phyloP scores from a whole-genome alignment of 2,797 vertebrate genomes.

The Varecia variegata region DNA sequence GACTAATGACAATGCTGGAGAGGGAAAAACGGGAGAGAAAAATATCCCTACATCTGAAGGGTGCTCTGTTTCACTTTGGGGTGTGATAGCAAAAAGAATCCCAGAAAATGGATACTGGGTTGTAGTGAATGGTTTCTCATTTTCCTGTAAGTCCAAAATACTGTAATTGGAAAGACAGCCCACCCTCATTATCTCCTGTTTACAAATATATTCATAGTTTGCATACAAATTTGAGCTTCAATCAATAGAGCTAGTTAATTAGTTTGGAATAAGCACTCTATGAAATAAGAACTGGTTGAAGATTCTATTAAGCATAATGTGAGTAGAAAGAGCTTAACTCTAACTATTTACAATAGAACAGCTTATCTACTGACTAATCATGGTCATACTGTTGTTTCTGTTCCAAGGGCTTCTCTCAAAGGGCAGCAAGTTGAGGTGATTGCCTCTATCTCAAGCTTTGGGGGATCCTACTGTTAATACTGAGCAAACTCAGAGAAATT shows the following conservation, averaged over 20 bases:
- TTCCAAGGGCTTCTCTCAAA: background rate
- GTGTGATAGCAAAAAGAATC: background rate
- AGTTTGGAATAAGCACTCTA: background rate
- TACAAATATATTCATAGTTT: background rate
- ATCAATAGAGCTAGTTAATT: background rate
- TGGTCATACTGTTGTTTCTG: background rate
- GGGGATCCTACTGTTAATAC: background rate
- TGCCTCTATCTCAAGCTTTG: background rate
- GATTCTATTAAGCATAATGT: slow-evolving; percentile 10
- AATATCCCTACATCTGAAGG: background rate
- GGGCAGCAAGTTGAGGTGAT: background rate
- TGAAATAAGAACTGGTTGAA: background rate
- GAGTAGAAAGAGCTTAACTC: background rate
- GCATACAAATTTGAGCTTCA: background rate
- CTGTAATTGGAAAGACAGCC: background rate
- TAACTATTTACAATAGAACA: background rate
- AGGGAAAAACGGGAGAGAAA: background rate
- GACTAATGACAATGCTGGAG: background rate
- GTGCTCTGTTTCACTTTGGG: background rate
- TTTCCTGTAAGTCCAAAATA: slow-evolving; percentile 7
- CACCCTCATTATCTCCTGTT: background rate
- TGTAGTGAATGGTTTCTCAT: background rate
- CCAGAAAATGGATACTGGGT: background rate
- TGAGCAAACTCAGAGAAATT: background rate
- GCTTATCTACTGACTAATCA: background rate